Conservation (phyloP, 1,140 invertebrate genomes). For the Aethina tumida region DNA sequence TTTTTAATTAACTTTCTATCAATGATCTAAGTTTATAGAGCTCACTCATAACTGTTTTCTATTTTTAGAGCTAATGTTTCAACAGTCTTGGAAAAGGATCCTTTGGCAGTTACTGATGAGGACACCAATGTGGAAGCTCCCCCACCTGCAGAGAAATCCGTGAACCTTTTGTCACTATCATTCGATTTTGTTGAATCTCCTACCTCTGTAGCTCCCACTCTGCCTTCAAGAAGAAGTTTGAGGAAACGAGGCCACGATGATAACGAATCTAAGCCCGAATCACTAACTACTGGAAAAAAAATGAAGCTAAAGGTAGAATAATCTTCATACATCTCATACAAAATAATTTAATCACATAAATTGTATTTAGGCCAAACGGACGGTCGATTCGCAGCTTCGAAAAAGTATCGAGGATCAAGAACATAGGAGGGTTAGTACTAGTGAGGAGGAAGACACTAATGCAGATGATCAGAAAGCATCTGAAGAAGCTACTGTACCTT, state of each 20-base stretch:
- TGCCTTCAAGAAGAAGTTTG: conserved; percentile 14
- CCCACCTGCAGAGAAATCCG: conserved; percentile 2
- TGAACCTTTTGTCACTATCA: conserved; percentile 11
- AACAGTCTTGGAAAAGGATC: conserved; percentile 19
- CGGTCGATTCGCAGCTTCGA: conserved; percentile 40
- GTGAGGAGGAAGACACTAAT: conserved; percentile 35
- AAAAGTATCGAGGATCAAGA: conserved; percentile 49
- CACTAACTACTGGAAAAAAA: conserved; percentile 41
- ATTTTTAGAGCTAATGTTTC: too few relatives aligned
- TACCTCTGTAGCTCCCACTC: conserved; percentile 21
- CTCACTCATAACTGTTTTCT: too few relatives aligned
- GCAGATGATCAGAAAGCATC: conserved; percentile 3
- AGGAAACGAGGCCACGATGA: conserved; percentile 19
- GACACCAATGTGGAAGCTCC: conserved; percentile 9
- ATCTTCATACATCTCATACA: too few relatives aligned
- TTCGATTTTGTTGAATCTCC: conserved; percentile 34
- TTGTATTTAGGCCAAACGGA: conserved; percentile 38
- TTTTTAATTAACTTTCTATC: too few relatives aligned
- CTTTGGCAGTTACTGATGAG: conserved; percentile 15
- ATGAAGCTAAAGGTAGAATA: conserved; percentile 36
- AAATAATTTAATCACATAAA: conserved; percentile 14
- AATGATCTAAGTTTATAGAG: too few relatives aligned
- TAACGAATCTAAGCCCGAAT: conserved; percentile 26
- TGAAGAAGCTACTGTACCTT: conserved; percentile 1
- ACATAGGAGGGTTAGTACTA: conserved; percentile 43